Percentiles rank a stretch among this genome's conserved stretches.
These are phyloP conservation scores for Zoanthus sociatus DNA, from an alignment of 92 coral and sea anemone genomes.

Conservation along the genomic window DNA sequence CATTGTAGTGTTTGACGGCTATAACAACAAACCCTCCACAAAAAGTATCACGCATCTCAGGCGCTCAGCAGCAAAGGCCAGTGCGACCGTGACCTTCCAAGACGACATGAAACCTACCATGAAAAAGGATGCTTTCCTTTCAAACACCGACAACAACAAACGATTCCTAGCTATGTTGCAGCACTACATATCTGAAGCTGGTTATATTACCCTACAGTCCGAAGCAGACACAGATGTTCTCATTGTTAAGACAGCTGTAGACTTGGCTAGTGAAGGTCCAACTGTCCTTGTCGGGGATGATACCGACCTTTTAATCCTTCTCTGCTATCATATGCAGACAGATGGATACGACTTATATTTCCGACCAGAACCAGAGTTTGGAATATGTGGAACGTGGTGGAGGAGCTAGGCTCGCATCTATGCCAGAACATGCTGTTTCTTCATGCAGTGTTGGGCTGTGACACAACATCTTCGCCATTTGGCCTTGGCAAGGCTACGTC, in stretches of 20 bases:
- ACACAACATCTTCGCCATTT: constrained; percentile 32
- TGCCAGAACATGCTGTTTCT: constrained; percentile 29
- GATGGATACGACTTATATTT: constrained; percentile 37
- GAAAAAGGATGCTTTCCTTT: constrained; percentile 44
- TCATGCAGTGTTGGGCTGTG: constrained; percentile 37
- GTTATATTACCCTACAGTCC: not conserved
- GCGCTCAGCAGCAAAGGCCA: constrained; percentile 40
- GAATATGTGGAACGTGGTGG: constrained; percentile 23
- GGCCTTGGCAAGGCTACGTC: constrained; percentile 5
- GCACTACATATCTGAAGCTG: constrained; percentile 36
- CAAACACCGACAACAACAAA: constrained; percentile 41
- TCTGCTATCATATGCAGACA: constrained; percentile 39
- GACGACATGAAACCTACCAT: constrained; percentile 42
- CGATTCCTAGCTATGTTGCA: constrained; percentile 25
- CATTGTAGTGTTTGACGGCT: constrained; percentile 44
- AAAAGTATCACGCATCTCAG: constrained; percentile 6
- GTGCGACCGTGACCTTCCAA: constrained; percentile 29
- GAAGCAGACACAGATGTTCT: constrained; percentile 37
- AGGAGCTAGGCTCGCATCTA: constrained; percentile 14
- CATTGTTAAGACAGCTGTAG: constrained; percentile 28
- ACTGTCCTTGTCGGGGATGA: not conserved
- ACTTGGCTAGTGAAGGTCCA: too few species aligned
- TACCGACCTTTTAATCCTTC: constrained; percentile 36
- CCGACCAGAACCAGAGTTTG: constrained; percentile 36
- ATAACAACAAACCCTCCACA: constrained; percentile 41